phyloP scores from a whole-genome alignment of 2,797 vertebrate species.

The Aotus griseimembra region DNA sequence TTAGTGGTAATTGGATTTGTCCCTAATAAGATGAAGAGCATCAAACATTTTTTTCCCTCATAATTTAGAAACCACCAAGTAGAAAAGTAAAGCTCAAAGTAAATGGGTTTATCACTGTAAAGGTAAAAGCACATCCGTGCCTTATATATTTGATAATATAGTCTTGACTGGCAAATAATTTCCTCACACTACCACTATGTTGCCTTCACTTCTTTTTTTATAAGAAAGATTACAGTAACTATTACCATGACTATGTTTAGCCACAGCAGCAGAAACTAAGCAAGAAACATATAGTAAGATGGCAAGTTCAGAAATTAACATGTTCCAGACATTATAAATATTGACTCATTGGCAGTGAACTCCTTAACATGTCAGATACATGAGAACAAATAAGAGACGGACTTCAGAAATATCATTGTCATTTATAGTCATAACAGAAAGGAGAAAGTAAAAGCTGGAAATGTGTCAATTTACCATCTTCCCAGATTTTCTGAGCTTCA shows the following conservation, averaged over 20 bases:
- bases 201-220: neutral
- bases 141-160: neutral
- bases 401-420: constrained; percentile 13
- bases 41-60: neutral
- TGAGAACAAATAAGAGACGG: neutral
- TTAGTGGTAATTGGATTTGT: constrained; percentile 13
- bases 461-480: constrained; percentile 91
- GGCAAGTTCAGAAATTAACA: constrained; percentile 22
- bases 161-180: neutral
- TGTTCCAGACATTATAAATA: neutral
- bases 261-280: neutral
- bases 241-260: neutral
- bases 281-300: neutral
- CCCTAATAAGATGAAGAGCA: constrained; percentile 10
- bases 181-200: neutral
- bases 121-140: neutral
- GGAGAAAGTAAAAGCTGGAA: neutral
- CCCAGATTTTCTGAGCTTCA: constrained; percentile 98
- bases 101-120: neutral
- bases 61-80: neutral
- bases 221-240: neutral
- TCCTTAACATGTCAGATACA: neutral
- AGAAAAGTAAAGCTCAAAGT: neutral
- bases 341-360: neutral
- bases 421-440: constrained; percentile 8